Base-by-base conservation (phyloP, 2,113 vertebrate genomes). In the Actinemys pallida region DNA sequence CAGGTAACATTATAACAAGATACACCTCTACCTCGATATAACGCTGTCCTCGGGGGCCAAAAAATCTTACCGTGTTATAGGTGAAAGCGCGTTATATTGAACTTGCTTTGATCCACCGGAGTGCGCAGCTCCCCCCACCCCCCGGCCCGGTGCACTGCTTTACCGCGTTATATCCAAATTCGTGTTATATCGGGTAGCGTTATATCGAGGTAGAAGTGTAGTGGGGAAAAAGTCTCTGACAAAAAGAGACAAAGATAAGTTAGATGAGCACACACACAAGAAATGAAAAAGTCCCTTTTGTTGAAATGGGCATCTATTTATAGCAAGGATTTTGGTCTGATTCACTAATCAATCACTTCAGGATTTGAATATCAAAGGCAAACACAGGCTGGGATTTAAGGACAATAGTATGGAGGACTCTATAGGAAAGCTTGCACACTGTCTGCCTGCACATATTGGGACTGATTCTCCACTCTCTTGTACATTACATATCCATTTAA, bases 401-500 rank as follows among this genome's bases (percentile, higher is more conserved):
- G 8, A 10, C 4, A 75, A 29, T 82, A 4, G 4, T 3, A 0
- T 31, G 87, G 83, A 16, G 86, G 20, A 29, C 42, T 47, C 42
- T 78, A 27, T 47, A 47, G 75, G 42, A 78, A 78, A 78, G 24
- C 42, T 78, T 78, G 13, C 72, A 24, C 7, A 47, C 13, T 47
- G 42, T 25, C 42, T 76, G 42, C 1, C 45, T 72, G 19, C 57
- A 90, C 10, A 94, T 24, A 10, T 0, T 0, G 3, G 4, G 42
- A 57, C 75, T 69, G 82, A 84, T 39, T 17, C 49, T 52, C 45
- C 56, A 54, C 25, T 49, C 80, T 24, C 16, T 19, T 27, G 8
- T n/a, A 69, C n/a, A 14, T 3, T 54, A 5, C 22, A 80, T 8
- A 27, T 49, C 3, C 62, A 75, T 12, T 2, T 0, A 1, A 47